Percentiles rank a stretch among this genome's conserved stretches.
phyloP scores from a whole-genome alignment of 2,888 invertebrate species.

The Empis stercorea region DNA sequence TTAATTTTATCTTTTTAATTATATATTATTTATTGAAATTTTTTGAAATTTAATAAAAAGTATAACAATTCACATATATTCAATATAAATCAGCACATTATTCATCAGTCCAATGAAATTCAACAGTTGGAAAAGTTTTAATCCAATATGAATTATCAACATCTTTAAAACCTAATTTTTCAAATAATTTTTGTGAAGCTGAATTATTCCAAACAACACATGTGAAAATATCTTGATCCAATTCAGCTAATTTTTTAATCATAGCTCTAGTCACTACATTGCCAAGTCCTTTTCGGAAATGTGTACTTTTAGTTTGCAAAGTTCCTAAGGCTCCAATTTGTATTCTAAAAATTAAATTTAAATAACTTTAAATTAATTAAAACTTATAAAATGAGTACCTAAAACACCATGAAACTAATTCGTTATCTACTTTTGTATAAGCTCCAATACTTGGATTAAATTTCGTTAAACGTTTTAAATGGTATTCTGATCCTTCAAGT shows the following conservation, averaged over 20 bases:
- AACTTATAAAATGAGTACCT: too few species aligned
- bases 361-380: too few species aligned
- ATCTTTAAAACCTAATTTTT: slow-evolving; percentile 22
- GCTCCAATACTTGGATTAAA: slow-evolving; percentile 15
- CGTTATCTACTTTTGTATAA: slow-evolving; percentile 6
- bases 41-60: too few species aligned
- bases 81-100: too few species aligned
- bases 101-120: slow-evolving; percentile 5
- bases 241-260: slow-evolving; percentile 18
- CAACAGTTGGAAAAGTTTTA: slow-evolving; percentile 3
- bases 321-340: slow-evolving; percentile 16
- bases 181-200: slow-evolving; percentile 20
- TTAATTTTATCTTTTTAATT: too few species aligned
- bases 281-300: slow-evolving; percentile 22
- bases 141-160: slow-evolving; percentile 11
- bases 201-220: slow-evolving; percentile 19
- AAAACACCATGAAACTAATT: slow-evolving; percentile 15
- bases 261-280: slow-evolving; percentile 18
- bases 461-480: slow-evolving; percentile 12
- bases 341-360: too few species aligned
- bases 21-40: too few species aligned
- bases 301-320: slow-evolving; percentile 21
- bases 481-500: slow-evolving; percentile 14
- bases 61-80: too few species aligned
- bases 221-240: slow-evolving; percentile 22